phyloP scores from a whole-genome alignment of 2,888 invertebrate genomes.

The Magallana nippona region DNA sequence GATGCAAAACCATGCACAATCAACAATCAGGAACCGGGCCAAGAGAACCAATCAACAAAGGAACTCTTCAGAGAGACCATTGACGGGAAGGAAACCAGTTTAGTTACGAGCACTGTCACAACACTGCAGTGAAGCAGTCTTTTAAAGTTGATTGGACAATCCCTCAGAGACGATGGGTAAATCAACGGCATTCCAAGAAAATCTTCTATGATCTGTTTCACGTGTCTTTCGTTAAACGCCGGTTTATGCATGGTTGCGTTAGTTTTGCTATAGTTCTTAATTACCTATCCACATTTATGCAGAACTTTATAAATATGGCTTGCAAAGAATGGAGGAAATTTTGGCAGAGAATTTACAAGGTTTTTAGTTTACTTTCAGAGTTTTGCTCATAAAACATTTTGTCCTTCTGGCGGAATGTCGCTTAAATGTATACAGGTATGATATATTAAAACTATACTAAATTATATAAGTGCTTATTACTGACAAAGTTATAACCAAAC shows the following conservation, averaged over 20 bases:
- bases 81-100: slow-evolving; percentile 17
- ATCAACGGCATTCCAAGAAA: slow-evolving; percentile 21
- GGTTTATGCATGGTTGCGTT: slow-evolving; percentile 14
- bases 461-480: too few species aligned
- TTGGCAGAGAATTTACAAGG: not conserved
- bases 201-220: slow-evolving; percentile 13
- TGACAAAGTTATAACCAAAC: too few species aligned
- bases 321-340: not conserved
- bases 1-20: slow-evolving; percentile 8
- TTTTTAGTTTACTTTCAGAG: not conserved
- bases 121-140: slow-evolving; percentile 4
- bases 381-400: not conserved
- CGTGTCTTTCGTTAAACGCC: slow-evolving; percentile 9
- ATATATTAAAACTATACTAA: too few species aligned
- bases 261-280: slow-evolving; percentile 24
- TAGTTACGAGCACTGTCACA: slow-evolving; percentile 27
- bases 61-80: not conserved
- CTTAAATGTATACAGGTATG: too few species aligned
- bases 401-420: not conserved
- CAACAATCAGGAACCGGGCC: slow-evolving; percentile 8
- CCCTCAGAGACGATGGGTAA: slow-evolving; percentile 11
- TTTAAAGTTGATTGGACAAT: slow-evolving; percentile 23
- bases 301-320: slow-evolving; percentile 21
- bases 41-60: slow-evolving; percentile 24
- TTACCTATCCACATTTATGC: slow-evolving; percentile 13